These are phyloP conservation scores for Colinus virginianus DNA, from an alignment of 2,113 vertebrate genomes.

Conservation along the genomic window DNA sequence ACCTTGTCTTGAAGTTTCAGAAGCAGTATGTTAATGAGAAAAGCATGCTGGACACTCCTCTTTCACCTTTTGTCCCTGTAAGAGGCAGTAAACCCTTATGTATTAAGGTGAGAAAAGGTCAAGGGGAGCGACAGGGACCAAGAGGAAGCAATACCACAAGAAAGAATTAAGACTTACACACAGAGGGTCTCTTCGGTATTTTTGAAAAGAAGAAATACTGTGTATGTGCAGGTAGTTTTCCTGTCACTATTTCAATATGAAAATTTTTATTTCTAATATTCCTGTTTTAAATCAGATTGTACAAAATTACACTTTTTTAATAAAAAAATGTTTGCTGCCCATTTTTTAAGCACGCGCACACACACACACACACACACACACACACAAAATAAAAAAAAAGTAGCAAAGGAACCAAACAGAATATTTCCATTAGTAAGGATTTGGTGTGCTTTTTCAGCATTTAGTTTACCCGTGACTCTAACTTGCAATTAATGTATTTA, in stretches of 20 bases:
- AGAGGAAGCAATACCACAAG: not conserved
- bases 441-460: not conserved
- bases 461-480: not conserved
- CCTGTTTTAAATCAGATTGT: not conserved
- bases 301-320: not conserved
- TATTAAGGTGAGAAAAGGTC: not conserved
- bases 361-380: no score
- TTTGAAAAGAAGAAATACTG: not conserved
- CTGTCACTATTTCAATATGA: not conserved
- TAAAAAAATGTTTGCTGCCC: not conserved
- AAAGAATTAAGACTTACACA: not conserved
- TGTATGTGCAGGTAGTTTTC: not conserved
- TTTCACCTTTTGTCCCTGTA: not conserved
- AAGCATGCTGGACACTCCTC: not conserved
- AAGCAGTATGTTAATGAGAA: not conserved
- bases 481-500: not conserved
- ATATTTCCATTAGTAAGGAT: not conserved
- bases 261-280: not conserved
- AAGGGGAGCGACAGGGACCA: not conserved
- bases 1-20: slow-evolving; percentile 13
- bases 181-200: not conserved
- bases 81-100: not conserved
- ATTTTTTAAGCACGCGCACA: not conserved
- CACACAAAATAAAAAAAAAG: not conserved
- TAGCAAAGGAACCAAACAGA: not conserved